Percentiles rank a stretch among this genome's conserved stretches.
phyloP scores from a whole-genome alignment of 53 echinoderm and acorn worm genomes.

The Glandiceps talaboti region DNA sequence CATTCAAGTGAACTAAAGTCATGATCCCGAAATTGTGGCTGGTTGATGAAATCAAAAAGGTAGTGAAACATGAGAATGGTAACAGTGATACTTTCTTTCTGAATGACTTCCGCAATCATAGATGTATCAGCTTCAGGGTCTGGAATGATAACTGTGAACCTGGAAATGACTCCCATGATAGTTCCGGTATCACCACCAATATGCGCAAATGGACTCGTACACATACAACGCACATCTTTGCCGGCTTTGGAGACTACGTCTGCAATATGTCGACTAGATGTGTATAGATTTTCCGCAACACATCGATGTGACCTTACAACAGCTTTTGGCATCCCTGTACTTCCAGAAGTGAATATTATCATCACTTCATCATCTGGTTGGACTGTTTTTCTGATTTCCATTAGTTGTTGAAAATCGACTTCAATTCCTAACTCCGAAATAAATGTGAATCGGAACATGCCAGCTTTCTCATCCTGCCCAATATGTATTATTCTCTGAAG shows the following conservation, averaged over 20 bases:
- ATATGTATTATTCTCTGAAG: neutral
- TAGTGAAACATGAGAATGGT: neutral
- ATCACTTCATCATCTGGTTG: neutral
- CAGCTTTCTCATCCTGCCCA: neutral
- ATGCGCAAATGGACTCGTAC: neutral
- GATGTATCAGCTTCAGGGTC: neutral
- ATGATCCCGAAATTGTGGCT: too few species aligned
- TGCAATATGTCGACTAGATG: neutral
- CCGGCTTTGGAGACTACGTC: neutral
- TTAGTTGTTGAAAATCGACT: neutral
- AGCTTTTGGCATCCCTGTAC: neutral
- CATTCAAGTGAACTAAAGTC: too few species aligned
- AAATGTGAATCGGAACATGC: neutral
- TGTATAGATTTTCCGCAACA: neutral
- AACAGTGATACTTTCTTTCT: neutral
- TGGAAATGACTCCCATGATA: neutral
- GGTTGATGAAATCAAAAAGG: too few species aligned
- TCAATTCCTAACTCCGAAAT: neutral
- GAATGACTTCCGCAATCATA: neutral
- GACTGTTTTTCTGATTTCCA: neutral
- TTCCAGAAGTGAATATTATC: neutral
- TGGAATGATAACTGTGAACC: neutral
- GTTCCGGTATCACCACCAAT: neutral
- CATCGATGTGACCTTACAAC: neutral
- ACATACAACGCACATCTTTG: neutral